Evolutionary conservation across 2,888 invertebrate genomes (phyloP), one percentile per base, ranked within the genome.

Genomic region (Platypus cylindrus): DNA sequence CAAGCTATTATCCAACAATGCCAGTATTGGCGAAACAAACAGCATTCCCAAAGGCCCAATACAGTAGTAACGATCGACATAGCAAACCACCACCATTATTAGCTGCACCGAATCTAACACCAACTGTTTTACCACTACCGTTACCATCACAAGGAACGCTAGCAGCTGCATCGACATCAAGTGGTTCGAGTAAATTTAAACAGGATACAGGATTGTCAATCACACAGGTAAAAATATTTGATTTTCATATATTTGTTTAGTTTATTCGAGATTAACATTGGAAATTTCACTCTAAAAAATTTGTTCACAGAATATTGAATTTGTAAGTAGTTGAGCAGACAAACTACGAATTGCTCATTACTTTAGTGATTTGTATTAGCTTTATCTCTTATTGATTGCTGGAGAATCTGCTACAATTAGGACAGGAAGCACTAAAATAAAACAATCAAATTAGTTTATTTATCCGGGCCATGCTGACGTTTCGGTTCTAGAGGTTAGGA

Each of bases 181-280:
- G 39, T 12, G 39, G 34, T 8, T 45, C 50, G 20, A 53, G 55
- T 3, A 50, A 49, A 37, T 59, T 56, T 49, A 45, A 55, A 5
- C 37, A 49, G 26, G 59, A 60, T 32, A 57, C 59, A 7, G 59
- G 59, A 29, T 48, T 60, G 24, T 58, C 58, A 9, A 56, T 60
- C 31, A 60, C 54, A 45, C 59, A 60, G 54, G 59, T 61, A 49
- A 48, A 45, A 17, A 20, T 33, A 27, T 22, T 28, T 32, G 27
- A n/a, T n/a, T n/a, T n/a, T n/a, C n/a, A n/a, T n/a, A n/a, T n/a
- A n/a, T n/a, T n/a, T n/a, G n/a, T n/a, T n/a, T n/a, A n/a, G n/a
- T n/a, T n/a, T n/a, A n/a, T n/a, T n/a, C n/a, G n/a, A n/a, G n/a
- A n/a, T n/a, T n/a, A n/a, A n/a, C n/a, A n/a, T n/a, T n/a, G n/a